Base-by-base conservation (phyloP, 1,140 invertebrate genomes). In the Himalopsyche phryganea region DNA sequence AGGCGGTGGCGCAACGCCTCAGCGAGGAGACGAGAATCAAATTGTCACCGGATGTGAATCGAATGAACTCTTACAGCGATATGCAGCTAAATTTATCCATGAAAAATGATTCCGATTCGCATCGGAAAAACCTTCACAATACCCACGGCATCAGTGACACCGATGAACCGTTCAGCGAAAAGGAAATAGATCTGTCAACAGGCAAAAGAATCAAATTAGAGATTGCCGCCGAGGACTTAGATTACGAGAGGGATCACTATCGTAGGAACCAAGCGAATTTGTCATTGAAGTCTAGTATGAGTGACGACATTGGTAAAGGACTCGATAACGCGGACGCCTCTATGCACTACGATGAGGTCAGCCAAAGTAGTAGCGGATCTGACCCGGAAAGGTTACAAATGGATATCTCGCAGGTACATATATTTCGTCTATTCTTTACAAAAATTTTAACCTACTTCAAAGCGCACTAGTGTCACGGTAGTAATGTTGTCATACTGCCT, bases 371-470 rank as follows among this genome's bases (percentile, higher is more conserved):
- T 67, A 77, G 75, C 51, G 75, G 72, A 3, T 77, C 76, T 1
- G 76, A 78, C 61, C 76, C 76, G 1, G 76, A 78, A 52, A 66
- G 76, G 51, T 66, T 78, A 54, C 76, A 78, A 56, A 78, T 78
- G 76, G 76, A 78, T 65, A 77, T 78, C 61, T 74, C 74, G 13
- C 75, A 77, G 66, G 71, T 77, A 28, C n/a, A n/a, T 28, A 28
- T 9, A 11, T 9, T 28, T 28, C 9, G 23, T 11, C 44, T 41
- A 52, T 15, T 52, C 23, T 40, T 50, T 35, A 4, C 4, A 50
- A 35, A 9, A 10, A n/a, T n/a, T n/a, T n/a, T n/a, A n/a, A n/a
- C n/a, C n/a, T n/a, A n/a, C n/a, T n/a, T n/a, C n/a, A n/a, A n/a
- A n/a, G n/a, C n/a, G n/a, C n/a, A n/a, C n/a, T n/a, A n/a, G n/a